These are phyloP conservation scores for Drosophila paulistorum DNA, from an alignment of 1,140 invertebrate genomes.

Conservation along the genomic window DNA sequence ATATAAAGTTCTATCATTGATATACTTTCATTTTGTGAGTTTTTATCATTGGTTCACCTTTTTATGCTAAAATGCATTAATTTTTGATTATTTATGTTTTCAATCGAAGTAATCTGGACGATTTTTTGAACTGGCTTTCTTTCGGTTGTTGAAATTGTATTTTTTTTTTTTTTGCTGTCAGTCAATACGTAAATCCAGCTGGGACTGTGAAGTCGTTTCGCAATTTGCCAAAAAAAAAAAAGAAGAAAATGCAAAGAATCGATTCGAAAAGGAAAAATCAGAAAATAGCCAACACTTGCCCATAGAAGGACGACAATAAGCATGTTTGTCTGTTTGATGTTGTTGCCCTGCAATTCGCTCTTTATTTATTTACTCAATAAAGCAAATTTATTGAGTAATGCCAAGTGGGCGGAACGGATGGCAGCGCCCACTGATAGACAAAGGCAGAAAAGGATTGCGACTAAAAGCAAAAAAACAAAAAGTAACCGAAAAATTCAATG, in stretches of 20 bases:
- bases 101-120: background rate
- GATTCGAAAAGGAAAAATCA: background rate
- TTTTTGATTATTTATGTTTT: no score
- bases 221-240: background rate
- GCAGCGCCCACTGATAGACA: constrained; percentile 29
- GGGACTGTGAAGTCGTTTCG: background rate
- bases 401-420: constrained; percentile 16
- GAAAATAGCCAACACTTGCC: constrained; percentile 36
- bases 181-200: constrained; percentile 51
- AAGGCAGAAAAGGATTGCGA: constrained; percentile 46
- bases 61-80: no score
- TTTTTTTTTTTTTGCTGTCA: background rate
- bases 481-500: constrained; percentile 8
- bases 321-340: constrained; percentile 49
- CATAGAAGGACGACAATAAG: constrained; percentile 21
- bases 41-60: no score
- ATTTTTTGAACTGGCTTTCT: background rate
- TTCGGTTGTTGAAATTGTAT: no score
- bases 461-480: constrained; percentile 28
- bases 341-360: constrained; percentile 46
- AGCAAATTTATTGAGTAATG: constrained; percentile 80
- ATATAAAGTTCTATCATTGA: no score
- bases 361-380: constrained; percentile 81
- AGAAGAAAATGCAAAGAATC: background rate
- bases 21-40: no score